Base-by-base conservation (phyloP, 1,140 invertebrate genomes). In the Reticulitermes speratus region DNA sequence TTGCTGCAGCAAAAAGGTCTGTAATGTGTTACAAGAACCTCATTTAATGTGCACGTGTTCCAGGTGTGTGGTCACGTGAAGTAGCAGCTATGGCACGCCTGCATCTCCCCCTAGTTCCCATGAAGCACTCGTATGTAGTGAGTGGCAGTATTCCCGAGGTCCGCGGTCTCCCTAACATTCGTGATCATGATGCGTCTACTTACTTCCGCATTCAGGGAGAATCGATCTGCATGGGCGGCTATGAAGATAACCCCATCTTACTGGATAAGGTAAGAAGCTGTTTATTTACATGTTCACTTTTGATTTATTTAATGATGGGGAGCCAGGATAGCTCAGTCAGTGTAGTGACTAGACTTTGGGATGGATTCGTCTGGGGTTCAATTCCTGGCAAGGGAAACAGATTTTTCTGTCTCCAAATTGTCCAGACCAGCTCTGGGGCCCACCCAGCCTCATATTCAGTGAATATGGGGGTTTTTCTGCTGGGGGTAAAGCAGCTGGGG, bases 81-180 rank as follows among this genome's bases (percentile, higher is more conserved):
- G 91, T 98, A 84, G 94, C 95, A 0, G 91, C 94, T 87, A 94
- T 95, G 90, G 94, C 95, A 38, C 95, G 95, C 3, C 89, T 96
- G 2, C 90, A 93, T 12, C 93, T 97, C 16, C 97, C 97, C 0
- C 87, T 97, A 38, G 91, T 95, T 48, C 94, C 96, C 0, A 97
- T 98, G 93, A 97, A 97, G 90, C 97, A 98, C 89, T 94, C 97
- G 0, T 98, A 98, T 88, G 94, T 98, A 12, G 94, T 98, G 0
- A 96, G 95, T 0, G 96, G 97, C 86, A 92, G 93, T 5, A 95
- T 97, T 81, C 92, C 94, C 12, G 94, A 94, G 87, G 94, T 96
- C 0, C 92, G 95, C 65, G 94, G 94, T 21, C 91, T 95, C 87
- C 97, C 97, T 5, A 97, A 97, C 88, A 92, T 98, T n/a, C 90